Conservation (phyloP, 2,888 invertebrate genomes). For the Unio pictorum region DNA sequence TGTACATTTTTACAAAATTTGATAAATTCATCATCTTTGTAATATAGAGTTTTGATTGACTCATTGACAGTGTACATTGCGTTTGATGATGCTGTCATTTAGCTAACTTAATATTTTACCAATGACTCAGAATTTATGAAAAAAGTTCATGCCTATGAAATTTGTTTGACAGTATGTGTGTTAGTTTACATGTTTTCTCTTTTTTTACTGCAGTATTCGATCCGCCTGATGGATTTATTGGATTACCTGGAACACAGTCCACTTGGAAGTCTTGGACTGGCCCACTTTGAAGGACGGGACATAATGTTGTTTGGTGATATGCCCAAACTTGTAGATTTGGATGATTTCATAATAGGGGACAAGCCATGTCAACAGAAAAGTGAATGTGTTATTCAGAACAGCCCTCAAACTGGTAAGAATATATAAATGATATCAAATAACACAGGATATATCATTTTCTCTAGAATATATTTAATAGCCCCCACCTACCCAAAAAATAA, state of each 20-base stretch:
- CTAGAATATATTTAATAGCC: no score
- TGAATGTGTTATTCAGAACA: slow-evolving; percentile 27
- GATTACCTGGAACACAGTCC: slow-evolving; percentile 52
- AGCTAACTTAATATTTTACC: no score
- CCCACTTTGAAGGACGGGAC: slow-evolving; percentile 21
- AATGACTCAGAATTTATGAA: neutral
- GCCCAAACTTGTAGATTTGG: slow-evolving; percentile 56
- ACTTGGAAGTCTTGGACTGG: slow-evolving; percentile 45
- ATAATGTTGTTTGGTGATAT: slow-evolving; percentile 44
- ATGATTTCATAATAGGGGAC: slow-evolving; percentile 52
- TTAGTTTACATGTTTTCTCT: neutral
- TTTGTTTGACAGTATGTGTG: neutral
- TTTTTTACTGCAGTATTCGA: slow-evolving; percentile 32
- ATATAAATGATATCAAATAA: no score
- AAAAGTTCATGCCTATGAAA: neutral
- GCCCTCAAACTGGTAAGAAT: no score
- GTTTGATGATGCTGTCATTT: neutral
- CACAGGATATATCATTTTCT: no score
- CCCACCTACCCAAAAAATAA: slow-evolving; percentile 22
- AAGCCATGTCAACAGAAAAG: slow-evolving; percentile 27
- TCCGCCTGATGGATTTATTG: slow-evolving; percentile 45
- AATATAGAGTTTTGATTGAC: no score
- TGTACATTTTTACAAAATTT: no score
- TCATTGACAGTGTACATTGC: neutral
- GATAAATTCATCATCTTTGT: no score